A percentile compares a stretch with the other conserved stretches of the same genome.
Evolutionary conservation across 2,888 invertebrate species (phyloP).

Genomic region (Podabrus alpinus): DNA sequence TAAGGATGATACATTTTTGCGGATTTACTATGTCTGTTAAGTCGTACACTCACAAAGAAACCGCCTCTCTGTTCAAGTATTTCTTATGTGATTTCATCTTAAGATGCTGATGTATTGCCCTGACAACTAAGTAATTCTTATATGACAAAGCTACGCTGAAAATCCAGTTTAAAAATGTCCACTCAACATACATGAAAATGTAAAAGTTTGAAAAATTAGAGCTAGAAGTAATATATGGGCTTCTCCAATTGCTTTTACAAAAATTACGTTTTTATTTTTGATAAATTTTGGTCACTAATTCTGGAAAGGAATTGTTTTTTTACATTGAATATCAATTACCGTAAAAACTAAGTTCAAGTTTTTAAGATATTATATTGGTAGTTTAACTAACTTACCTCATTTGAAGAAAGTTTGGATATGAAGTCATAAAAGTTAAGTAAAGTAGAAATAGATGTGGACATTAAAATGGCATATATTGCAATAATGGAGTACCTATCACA

Average conservation of each 20-base stretch:
- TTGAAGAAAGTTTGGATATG: neutral
- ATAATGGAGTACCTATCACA: neutral
- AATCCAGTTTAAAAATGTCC: neutral
- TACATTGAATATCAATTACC: neutral
- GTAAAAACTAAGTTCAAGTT: neutral
- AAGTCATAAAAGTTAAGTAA: neutral
- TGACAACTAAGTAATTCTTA: neutral
- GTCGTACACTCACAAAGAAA: neutral
- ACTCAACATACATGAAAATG: neutral
- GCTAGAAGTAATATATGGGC: neutral
- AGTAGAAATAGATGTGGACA: neutral
- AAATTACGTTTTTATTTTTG: neutral
- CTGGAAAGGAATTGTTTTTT: neutral
- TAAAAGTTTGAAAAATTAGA: neutral
- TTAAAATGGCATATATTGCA: neutral
- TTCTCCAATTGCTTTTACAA: neutral
- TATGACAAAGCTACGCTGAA: neutral
- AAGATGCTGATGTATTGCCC: neutral
- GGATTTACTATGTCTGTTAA: neutral
- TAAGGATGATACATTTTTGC: neutral
- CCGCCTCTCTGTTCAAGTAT: neutral
- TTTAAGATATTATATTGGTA: neutral
- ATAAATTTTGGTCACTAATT: neutral
- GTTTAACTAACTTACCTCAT: neutral
- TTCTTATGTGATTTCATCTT: neutral